Base-by-base conservation (phyloP, 2,113 vertebrate genomes). In the Urocolius indicus region DNA sequence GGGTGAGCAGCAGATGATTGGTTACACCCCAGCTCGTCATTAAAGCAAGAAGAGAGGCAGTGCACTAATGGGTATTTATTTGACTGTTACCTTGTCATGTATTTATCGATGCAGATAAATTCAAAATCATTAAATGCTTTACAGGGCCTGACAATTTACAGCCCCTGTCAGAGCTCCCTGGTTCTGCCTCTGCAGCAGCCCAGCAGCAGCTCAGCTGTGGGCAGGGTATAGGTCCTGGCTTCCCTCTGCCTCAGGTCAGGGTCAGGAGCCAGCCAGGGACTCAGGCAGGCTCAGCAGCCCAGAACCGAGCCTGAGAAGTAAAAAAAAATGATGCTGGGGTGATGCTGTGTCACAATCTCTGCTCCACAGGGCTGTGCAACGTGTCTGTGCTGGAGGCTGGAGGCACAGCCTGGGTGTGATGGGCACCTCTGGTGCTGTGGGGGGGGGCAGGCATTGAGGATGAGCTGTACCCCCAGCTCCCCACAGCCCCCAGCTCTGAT, bases 101-200 rank as follows among this genome's bases (percentile, higher is more conserved):
- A 97, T 96, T 97, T 97, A 97, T 97, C 89, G 96, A 97, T 97
- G 96, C 97, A 97, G 96, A 97, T 97, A 97, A 96, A 97, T 97
- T 97, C 96, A 95, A 96, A 97, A 97, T 97, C 96, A 97, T 97
- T 97, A 97, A 97, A 97, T 93, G 92, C 95, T 96, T 97, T 97
- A 94, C 93, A 27, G 87, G 90, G 80, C 96, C 83, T 96, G 96
- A 96, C 86, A 94, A 96, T 95, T 96, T 95, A 94, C 94, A 92
- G 93, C 84, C 89, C 73, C 91, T 94, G 96, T 86, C 88, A 95
- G 87, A 4, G n/a, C 73, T 84, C 34, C 3, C 10, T 6, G n/a
- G 36, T 45, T 67, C 89, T 52, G 77, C 57, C 68, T 84, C 82
- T 83, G 93, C 52, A 0, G 93, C 63, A 15, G 54, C 26, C 1